A percentile compares a stretch with the other conserved stretches of the same genome.
These are phyloP conservation scores for Equus quagga DNA, from an alignment of 2,113 vertebrate genomes.

Conservation along the genomic window DNA sequence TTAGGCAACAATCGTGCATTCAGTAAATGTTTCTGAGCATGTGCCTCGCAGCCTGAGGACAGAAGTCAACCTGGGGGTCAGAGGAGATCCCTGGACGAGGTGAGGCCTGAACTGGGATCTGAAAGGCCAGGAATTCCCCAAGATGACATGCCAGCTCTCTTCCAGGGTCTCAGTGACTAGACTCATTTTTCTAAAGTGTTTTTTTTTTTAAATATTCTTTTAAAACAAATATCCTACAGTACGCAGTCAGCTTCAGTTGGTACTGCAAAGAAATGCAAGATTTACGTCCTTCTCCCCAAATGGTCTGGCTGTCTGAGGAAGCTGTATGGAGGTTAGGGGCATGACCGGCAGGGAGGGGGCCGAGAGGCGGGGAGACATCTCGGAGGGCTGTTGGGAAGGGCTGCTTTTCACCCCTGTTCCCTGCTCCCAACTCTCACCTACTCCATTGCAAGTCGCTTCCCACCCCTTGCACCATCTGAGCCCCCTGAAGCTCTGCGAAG, in stretches of 20 bases:
- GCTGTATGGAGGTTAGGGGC: too few species aligned
- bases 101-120: not conserved
- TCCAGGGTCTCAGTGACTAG: not conserved
- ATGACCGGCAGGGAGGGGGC: not conserved
- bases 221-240: not conserved
- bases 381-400: not conserved
- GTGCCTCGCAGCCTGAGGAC: not conserved
- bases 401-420: not conserved
- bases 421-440: not conserved
- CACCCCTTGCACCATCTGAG: fast-evolving
- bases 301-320: not conserved
- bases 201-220: not conserved
- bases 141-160: not conserved
- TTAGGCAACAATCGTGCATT: not conserved
- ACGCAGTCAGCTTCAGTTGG: too few species aligned
- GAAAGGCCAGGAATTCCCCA: not conserved
- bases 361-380: not conserved
- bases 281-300: not conserved
- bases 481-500: not conserved
- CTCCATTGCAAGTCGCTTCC: not conserved
- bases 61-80: not conserved
- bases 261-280: not conserved
- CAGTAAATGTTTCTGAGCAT: not conserved
- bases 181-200: not conserved
- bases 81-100: not conserved